Conservation (phyloP, 1,140 invertebrate species). For the Tyrophagus putrescentiae region DNA sequence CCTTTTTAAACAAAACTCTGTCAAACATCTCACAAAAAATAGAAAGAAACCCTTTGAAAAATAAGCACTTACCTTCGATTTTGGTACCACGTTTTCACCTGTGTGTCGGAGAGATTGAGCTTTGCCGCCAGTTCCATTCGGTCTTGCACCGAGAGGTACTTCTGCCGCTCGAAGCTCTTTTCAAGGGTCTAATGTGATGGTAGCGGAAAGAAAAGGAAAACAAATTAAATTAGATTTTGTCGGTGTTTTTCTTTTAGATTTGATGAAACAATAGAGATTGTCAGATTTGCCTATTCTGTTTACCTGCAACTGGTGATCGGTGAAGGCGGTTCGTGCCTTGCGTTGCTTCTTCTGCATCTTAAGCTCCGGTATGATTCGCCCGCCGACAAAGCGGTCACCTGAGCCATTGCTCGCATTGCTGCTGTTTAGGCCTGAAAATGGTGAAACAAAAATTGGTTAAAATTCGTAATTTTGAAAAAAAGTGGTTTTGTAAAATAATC, state of each 20-base stretch:
- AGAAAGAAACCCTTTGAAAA: too few species aligned
- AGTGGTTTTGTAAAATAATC: too few species aligned
- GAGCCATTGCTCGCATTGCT: not conserved
- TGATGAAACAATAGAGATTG: not conserved
- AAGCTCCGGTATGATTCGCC: conserved; percentile 3
- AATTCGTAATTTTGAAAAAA: not conserved
- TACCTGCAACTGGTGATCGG: conserved; percentile 85
- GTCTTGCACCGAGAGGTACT: conserved; percentile 96
- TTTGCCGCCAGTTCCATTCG: conserved; percentile 93
- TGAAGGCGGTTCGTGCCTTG: conserved; percentile 94
- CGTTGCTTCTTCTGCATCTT: conserved; percentile 65
- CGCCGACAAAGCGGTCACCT: not conserved
- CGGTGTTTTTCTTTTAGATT: too few species aligned
- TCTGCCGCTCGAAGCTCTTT: conserved; percentile 93
- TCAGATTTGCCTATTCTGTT: not conserved
- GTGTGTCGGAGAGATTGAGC: conserved; percentile 87
- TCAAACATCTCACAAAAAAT: too few species aligned
- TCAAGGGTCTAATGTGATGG: conserved; percentile 52
- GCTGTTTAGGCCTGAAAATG: not conserved
- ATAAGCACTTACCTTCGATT: conserved; percentile 87
- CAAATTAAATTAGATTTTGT: not conserved
- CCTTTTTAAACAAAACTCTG: too few species aligned
- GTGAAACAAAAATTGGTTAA: not conserved
- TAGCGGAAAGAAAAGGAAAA: not conserved
- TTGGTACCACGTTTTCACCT: conserved; percentile 99